Base-by-base conservation (phyloP, 2,888 invertebrate species). In the Acanthosepion pharaonis region DNA sequence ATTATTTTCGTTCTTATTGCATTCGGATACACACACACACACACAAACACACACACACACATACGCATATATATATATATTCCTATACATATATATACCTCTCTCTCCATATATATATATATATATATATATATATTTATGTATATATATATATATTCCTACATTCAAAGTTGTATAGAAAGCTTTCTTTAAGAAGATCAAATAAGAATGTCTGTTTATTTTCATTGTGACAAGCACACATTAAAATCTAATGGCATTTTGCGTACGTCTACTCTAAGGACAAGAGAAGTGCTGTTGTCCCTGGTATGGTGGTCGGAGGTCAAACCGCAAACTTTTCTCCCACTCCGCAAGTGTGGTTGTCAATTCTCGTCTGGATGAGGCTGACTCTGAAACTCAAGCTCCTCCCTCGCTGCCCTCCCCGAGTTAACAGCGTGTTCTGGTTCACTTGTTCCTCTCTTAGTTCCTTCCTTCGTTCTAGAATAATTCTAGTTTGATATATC, bases 311-410 rank as follows among this genome's bases (percentile, higher is more conserved):
- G 78, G 78, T 78, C 78, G n/a, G n/a, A 78, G 78, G 78, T 78
- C 78, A 78, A 78, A 78, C 78, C 78, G 78, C 78, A 78, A n/a
- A 33, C 78, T 78, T 78, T n/a, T n/a, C 78, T n/a, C 78, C 78
- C 78, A 78, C n/a, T 78, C 78, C 78, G n/a, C 78, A 78, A 78
- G 78, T 78, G 78, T 78, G 78, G 78, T 78, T 78, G 78, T 78
- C 78, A 78, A 78, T 78, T 78, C 78, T 78, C 33, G 78, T 78
- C 78, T 78, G 78, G n/a, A 18, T 78, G 78, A 78, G 11, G 78
- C 78, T n/a, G 23, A 23, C 59, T 59, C 59, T 59, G 23, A 59
- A 59, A 59, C 59, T 6, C 23, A 59, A 20, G 59, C 78, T 33
- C 33, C 78, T 33, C 78, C 33, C 11, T 15, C 78, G 4, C n/a